Percentiles rank a stretch among this genome's conserved stretches.
Conservation (phyloP, 2,113 vertebrate genomes). For the Gopherus flavomarginatus region DNA sequence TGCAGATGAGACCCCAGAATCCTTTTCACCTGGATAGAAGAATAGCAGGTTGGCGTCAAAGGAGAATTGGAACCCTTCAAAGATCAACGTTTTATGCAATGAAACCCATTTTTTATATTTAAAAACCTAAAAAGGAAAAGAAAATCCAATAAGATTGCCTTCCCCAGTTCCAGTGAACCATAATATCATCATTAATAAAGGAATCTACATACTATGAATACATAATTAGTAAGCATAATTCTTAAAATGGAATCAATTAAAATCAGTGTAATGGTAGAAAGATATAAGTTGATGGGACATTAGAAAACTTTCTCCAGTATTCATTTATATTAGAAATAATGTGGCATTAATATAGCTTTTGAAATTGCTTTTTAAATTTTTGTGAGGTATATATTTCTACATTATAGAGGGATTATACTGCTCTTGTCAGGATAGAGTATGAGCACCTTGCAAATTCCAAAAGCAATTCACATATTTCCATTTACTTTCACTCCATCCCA, state of each 20-base stretch:
- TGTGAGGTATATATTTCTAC: neutral
- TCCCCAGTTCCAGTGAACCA: conserved; percentile 28
- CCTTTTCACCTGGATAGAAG: neutral
- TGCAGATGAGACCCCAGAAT: neutral
- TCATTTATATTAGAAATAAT: conserved; percentile 23
- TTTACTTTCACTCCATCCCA: neutral
- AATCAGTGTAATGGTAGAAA: conserved; percentile 20
- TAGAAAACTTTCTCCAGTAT: conserved; percentile 1
- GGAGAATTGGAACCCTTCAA: neutral
- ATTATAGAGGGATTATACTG: neutral
- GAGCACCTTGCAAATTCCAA: neutral
- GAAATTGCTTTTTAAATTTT: neutral
- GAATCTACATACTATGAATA: conserved; percentile 35
- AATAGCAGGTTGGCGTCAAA: neutral
- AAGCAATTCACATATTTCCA: neutral
- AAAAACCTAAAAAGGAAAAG: neutral
- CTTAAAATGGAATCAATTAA: conserved; percentile 30
- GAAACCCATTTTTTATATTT: neutral
- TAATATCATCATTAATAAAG: conserved; percentile 13
- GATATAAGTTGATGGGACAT: conserved; percentile 30
- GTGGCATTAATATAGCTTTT: neutral
- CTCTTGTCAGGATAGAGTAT: neutral
- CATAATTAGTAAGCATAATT: conserved; percentile 34
- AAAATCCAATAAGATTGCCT: neutral
- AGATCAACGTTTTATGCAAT: neutral